phyloP scores from a whole-genome alignment of 1,140 invertebrate genomes.

The Muscidifurax raptorellus region DNA sequence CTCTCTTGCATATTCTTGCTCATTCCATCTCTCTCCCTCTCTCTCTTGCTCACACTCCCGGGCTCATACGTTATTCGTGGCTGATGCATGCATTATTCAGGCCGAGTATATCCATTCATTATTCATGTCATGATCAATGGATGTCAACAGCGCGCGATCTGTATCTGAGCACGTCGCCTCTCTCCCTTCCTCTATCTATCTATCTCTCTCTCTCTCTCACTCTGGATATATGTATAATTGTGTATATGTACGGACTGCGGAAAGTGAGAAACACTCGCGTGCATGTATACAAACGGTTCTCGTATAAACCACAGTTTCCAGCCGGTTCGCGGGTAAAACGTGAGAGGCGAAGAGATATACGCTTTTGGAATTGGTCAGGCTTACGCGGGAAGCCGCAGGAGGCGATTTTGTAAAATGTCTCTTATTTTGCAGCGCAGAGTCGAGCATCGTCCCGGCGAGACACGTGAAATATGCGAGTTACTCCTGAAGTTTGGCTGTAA shows the following conservation, averaged over 20 bases:
- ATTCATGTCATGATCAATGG: slow-evolving; percentile 68
- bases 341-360: background rate
- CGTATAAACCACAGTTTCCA: too few species aligned
- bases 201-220: slow-evolving; percentile 23
- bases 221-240: background rate
- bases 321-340: background rate
- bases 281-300: background rate
- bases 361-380: background rate
- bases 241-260: background rate
- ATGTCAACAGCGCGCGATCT: slow-evolving; percentile 64
- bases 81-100: slow-evolving; percentile 68
- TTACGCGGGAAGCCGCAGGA: background rate
- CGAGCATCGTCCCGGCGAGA: slow-evolving; percentile 23
- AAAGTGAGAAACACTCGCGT: slow-evolving; percentile 26
- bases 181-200: slow-evolving; percentile 18
- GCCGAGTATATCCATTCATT: slow-evolving; percentile 64
- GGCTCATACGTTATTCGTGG: slow-evolving; percentile 59
- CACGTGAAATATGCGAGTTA: slow-evolving; percentile 58
- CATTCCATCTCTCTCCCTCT: background rate
- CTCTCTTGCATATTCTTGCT: background rate
- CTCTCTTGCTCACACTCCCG: background rate
- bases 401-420: background rate
- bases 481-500: slow-evolving; percentile 59
- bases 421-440: background rate
- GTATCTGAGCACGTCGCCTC: slow-evolving; percentile 55